phyloP scores from a whole-genome alignment of 2,113 vertebrate species.

The Cervus canadensis region DNA sequence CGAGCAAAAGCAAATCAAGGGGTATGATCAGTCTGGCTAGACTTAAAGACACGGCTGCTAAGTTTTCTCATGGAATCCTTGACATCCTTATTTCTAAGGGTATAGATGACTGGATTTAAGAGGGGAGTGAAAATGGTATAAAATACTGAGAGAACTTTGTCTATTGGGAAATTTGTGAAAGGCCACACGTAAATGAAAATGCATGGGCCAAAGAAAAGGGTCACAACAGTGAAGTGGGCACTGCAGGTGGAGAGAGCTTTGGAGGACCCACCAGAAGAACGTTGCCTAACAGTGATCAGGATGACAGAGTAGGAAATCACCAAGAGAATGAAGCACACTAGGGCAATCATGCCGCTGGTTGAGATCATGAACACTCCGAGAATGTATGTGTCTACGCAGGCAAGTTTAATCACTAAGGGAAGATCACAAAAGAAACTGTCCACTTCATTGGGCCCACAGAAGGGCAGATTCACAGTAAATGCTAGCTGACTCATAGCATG shows the following conservation, averaged over 20 bases:
- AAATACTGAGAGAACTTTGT: constrained; percentile 43
- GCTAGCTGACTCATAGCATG: constrained; percentile 37
- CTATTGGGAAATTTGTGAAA: constrained; percentile 38
- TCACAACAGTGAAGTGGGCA: constrained; percentile 63
- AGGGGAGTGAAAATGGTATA: constrained; percentile 52
- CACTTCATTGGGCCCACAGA: constrained; percentile 51
- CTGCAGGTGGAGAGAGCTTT: constrained; percentile 62
- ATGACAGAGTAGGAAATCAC: constrained; percentile 37
- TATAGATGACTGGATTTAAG: constrained; percentile 52
- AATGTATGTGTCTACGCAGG: constrained; percentile 45
- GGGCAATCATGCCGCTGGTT: constrained; percentile 24
- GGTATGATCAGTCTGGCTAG: neutral
- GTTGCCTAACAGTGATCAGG: neutral
- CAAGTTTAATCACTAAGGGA: constrained; percentile 18
- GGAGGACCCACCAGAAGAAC: neutral
- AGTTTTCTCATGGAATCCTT: constrained; percentile 36
- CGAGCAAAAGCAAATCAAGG: neutral
- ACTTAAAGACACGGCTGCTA: neutral
- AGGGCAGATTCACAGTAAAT: constrained; percentile 49
- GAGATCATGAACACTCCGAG: constrained; percentile 39
- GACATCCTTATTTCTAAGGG: constrained; percentile 46
- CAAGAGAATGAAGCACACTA: constrained; percentile 28
- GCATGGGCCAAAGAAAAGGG: constrained; percentile 52
- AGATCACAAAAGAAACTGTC: constrained; percentile 57
- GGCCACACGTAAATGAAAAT: constrained; percentile 54